These are phyloP conservation scores for Epistrophella euchroma DNA, from an alignment of 2,888 invertebrate species.

Conservation along the genomic window DNA sequence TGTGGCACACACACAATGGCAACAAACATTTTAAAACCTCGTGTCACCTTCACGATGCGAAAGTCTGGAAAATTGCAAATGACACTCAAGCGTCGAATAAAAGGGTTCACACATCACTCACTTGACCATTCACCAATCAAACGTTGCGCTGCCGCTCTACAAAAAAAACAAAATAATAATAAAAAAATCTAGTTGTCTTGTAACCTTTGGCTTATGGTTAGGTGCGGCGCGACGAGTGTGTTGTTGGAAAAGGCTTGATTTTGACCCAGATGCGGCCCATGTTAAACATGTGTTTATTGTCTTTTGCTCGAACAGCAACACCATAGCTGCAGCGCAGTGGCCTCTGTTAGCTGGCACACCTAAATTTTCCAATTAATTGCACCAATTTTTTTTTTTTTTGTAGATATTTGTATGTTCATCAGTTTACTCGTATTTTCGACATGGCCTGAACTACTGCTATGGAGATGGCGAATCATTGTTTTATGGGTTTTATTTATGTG, in stretches of 20 bases:
- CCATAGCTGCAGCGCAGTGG: slow-evolving; percentile 3
- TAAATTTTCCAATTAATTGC: slow-evolving; percentile 75
- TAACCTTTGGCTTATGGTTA: slow-evolving; percentile 21
- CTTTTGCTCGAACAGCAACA: slow-evolving; percentile 35
- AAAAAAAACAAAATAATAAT: not conserved
- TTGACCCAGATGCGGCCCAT: slow-evolving; percentile 66
- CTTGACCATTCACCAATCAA: slow-evolving; percentile 42
- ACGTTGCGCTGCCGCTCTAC: not conserved
- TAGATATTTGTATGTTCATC: slow-evolving; percentile 35
- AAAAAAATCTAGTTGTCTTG: not conserved
- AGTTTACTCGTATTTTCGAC: slow-evolving; percentile 3
- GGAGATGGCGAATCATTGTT: slow-evolving; percentile 60
- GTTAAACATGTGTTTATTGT: slow-evolving; percentile 71
- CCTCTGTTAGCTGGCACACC: slow-evolving; percentile 67
- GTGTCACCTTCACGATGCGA: slow-evolving; percentile 36
- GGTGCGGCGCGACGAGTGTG: not conserved
- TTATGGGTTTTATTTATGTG: slow-evolving; percentile 29
- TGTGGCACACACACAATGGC: not conserved
- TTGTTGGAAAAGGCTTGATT: slow-evolving; percentile 52
- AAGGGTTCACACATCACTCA: slow-evolving; percentile 60
- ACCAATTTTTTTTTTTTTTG: slow-evolving; percentile 65
- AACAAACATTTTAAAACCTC: not conserved
- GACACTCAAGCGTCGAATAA: slow-evolving; percentile 48
- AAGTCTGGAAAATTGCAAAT: slow-evolving; percentile 62
- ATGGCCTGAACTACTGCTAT: slow-evolving; percentile 2